Evolutionary conservation across 2,113 vertebrate species (phyloP).

Genomic region (Guaruba guarouba): DNA sequence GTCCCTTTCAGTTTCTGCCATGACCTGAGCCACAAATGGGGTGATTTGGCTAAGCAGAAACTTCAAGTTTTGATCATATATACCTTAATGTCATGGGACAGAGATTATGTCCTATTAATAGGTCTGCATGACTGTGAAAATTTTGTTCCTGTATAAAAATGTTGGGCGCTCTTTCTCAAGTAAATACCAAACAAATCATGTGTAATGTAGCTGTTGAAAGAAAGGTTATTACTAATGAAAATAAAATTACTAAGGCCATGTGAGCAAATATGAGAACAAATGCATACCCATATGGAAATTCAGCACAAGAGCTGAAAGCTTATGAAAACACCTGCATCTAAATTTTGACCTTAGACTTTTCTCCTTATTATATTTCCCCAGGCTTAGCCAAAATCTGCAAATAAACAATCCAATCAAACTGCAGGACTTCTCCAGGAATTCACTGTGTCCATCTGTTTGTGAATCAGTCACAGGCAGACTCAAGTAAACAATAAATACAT

Average conservation of each 20-base stretch:
- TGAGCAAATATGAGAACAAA: constrained; percentile 26
- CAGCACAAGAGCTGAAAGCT: not conserved
- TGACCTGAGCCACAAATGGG: not conserved
- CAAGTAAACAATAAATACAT: constrained; percentile 53
- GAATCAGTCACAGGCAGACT: constrained; percentile 41
- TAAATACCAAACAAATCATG: not conserved
- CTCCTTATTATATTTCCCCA: constrained; percentile 49
- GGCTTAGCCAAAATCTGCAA: constrained; percentile 52
- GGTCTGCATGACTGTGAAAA: not conserved
- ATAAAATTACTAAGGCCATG: not conserved
- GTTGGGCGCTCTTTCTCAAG: not conserved
- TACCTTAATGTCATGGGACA: not conserved
- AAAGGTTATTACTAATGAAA: constrained; percentile 35
- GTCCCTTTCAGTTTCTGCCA: not conserved
- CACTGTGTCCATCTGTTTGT: constrained; percentile 63
- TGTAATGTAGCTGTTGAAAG: not conserved
- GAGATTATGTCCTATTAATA: not conserved
- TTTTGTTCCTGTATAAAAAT: not conserved
- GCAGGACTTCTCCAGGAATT: constrained; percentile 58
- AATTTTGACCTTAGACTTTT: constrained; percentile 55
- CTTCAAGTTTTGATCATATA: not conserved
- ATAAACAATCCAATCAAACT: constrained; percentile 54
- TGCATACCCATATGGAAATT: constrained; percentile 35
- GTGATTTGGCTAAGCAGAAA: not conserved
- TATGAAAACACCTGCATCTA: constrained; percentile 61